Percentiles rank a stretch among this genome's conserved stretches.
phyloP scores from a whole-genome alignment of 1,140 invertebrate genomes.

The Aphaenogaster ashmeadi region DNA sequence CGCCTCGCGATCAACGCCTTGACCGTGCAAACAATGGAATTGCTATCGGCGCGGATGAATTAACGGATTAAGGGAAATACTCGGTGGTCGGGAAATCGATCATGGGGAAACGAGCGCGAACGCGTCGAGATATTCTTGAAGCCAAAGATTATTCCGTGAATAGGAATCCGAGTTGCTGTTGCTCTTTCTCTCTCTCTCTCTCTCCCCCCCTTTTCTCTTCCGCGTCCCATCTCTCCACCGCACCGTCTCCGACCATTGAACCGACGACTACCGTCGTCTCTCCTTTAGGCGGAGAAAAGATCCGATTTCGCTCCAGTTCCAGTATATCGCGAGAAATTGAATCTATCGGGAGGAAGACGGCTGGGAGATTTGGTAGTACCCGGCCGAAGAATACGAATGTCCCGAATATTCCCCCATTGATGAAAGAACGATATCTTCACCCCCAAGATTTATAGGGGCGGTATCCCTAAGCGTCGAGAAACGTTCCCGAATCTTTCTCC shows the following conservation, averaged over 20 bases:
- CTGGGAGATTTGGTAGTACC: slow-evolving; percentile 1
- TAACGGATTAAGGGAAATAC: slow-evolving; percentile 55
- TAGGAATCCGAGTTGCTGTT: slow-evolving; percentile 2
- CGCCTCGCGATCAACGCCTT: neutral
- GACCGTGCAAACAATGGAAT: slow-evolving; percentile 53
- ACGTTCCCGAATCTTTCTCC: neutral
- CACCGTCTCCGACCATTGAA: slow-evolving; percentile 38
- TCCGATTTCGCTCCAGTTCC: slow-evolving; percentile 60
- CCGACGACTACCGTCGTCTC: neutral
- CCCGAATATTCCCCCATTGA: slow-evolving; percentile 11
- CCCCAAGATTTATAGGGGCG: neutral
- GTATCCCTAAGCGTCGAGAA: neutral
- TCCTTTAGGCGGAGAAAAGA: slow-evolving; percentile 38
- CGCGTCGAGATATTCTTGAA: slow-evolving; percentile 50
- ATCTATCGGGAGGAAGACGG: slow-evolving; percentile 35
- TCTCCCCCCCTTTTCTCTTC: neutral
- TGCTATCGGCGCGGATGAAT: slow-evolving; percentile 28
- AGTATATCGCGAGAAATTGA: slow-evolving; percentile 46
- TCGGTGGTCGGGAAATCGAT: slow-evolving; percentile 26
- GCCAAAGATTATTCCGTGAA: slow-evolving; percentile 50
- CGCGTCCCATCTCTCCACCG: neutral
- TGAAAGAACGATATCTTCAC: slow-evolving; percentile 10
- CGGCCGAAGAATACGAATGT: slow-evolving; percentile 15
- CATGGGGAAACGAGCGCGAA: neutral
- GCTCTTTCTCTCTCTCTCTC: neutral